A percentile compares a stretch with the other conserved stretches of the same genome.
These are phyloP conservation scores for Arizona elegans DNA, from an alignment of 2,113 vertebrate species.

Conservation along the genomic window DNA sequence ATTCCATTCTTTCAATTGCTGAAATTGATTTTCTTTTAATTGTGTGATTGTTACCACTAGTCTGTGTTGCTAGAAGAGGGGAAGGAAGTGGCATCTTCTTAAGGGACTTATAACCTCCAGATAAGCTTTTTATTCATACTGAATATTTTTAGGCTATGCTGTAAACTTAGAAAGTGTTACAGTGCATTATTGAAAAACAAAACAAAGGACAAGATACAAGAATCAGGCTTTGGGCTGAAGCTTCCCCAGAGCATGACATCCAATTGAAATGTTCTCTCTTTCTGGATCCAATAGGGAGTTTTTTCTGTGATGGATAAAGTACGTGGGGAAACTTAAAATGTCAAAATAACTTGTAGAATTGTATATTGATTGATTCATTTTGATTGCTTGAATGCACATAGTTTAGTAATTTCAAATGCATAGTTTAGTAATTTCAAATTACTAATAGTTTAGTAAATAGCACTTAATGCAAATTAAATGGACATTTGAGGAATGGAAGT, in stretches of 20 bases:
- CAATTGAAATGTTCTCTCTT: neutral
- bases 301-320: neutral
- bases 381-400: neutral
- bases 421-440: too few species aligned
- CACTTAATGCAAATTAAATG: neutral
- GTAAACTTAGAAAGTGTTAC: neutral
- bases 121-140: neutral
- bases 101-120: neutral
- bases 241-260: neutral
- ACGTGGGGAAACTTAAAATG: neutral
- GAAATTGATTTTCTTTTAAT: neutral
- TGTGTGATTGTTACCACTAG: neutral
- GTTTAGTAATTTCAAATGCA: neutral
- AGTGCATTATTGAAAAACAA: neutral
- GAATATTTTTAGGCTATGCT: neutral
- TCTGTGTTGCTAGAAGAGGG: neutral
- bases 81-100: neutral
- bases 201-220: neutral
- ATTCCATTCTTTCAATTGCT: neutral
- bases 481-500: neutral
- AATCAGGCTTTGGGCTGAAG: neutral
- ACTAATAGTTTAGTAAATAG: too few species aligned
- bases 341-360: neutral
- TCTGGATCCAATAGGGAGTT: neutral
- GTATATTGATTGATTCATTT: neutral